A percentile compares a stretch with the other conserved stretches of the same genome.
Evolutionary conservation across 2,797 vertebrate genomes (phyloP).

Genomic region (Hypotaenidia philippensis): DNA sequence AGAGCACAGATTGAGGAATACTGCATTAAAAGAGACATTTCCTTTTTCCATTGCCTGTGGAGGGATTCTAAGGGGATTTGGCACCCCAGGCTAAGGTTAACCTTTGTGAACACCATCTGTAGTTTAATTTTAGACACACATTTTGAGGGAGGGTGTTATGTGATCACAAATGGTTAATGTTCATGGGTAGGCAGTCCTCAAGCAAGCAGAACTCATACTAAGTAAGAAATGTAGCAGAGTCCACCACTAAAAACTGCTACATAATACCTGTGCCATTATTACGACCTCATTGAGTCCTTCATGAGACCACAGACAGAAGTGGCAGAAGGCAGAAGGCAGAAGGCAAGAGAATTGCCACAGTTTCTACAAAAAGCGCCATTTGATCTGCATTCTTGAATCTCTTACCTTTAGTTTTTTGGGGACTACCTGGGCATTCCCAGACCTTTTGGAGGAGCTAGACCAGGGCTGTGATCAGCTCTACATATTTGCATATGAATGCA

Average conservation of each 20-base stretch:
- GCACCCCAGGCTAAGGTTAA: constrained; percentile 31
- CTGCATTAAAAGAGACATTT: constrained; percentile 47
- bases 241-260: not conserved
- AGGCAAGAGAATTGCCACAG: not conserved
- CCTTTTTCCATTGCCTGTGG: constrained; percentile 28
- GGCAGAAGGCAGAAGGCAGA: not conserved
- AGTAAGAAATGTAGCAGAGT: not conserved
- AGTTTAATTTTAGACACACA: constrained; percentile 49
- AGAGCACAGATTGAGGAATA: constrained; percentile 37
- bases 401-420: not conserved
- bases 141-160: not conserved
- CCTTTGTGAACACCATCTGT: constrained; percentile 30
- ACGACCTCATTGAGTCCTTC: not conserved
- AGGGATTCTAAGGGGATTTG: constrained; percentile 22
- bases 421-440: not conserved
- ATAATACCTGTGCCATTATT: not conserved
- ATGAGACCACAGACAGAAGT: not conserved
- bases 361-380: not conserved
- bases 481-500: not conserved
- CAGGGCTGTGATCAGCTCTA: not conserved
- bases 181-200: not conserved
- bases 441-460: not conserved
- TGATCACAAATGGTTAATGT: constrained; percentile 32
- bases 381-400: not conserved
- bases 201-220: not conserved